phyloP scores from a whole-genome alignment of 2,113 vertebrate genomes.

The Xenopus borealis region DNA sequence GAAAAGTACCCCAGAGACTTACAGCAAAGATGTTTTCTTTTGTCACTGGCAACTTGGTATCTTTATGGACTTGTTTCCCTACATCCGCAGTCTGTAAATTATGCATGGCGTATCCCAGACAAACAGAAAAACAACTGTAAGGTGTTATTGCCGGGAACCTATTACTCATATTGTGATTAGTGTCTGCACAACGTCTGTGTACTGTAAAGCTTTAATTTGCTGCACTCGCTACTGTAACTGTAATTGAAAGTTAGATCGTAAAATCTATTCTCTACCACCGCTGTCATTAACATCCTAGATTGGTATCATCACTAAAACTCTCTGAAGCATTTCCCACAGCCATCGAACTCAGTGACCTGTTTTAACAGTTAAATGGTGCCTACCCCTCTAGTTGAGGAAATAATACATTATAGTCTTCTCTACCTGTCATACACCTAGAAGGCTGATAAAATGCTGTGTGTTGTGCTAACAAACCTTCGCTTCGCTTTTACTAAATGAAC shows the following conservation, averaged over 20 bases:
- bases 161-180: slow-evolving; percentile 44
- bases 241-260: slow-evolving; percentile 46
- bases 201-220: slow-evolving; percentile 45
- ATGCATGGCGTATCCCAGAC: background rate
- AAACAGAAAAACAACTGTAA: background rate
- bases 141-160: slow-evolving; percentile 19
- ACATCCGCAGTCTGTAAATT: background rate
- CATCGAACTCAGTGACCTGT: slow-evolving; percentile 41
- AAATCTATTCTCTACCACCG: slow-evolving; percentile 43
- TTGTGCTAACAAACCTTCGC: no score
- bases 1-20: slow-evolving; percentile 20
- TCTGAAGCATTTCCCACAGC: slow-evolving; percentile 45
- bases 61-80: background rate
- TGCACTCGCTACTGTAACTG: slow-evolving; percentile 43
- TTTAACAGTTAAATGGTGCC: slow-evolving; percentile 43
- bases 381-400: slow-evolving; percentile 26
- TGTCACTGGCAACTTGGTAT: background rate
- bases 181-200: slow-evolving; percentile 31
- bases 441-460: background rate
- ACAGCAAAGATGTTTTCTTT: background rate
- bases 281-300: slow-evolving; percentile 44
- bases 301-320: slow-evolving; percentile 46
- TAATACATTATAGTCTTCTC: slow-evolving; percentile 20
- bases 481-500: no score
- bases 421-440: slow-evolving; percentile 17